Conservation (phyloP, 2,113 vertebrate species). For the Ammodytes marinus region DNA sequence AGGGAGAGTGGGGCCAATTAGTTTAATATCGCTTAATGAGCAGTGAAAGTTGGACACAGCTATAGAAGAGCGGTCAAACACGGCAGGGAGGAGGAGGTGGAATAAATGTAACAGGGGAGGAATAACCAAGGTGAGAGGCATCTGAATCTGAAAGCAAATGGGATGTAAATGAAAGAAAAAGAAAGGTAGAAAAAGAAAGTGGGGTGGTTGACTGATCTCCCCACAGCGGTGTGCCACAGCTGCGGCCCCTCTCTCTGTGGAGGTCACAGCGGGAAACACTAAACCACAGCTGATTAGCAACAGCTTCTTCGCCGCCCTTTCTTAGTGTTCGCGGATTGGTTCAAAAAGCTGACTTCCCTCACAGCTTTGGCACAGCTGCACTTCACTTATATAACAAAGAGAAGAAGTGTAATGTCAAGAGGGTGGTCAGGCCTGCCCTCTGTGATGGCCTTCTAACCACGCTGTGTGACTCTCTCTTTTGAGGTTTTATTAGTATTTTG, state of each 20-base stretch:
- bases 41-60: conserved; percentile 5
- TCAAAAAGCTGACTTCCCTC: background rate
- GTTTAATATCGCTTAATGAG: conserved; percentile 51
- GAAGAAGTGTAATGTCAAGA: conserved; percentile 4
- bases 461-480: background rate
- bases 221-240: conserved; percentile 25
- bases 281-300: conserved; percentile 64
- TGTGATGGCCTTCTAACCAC: background rate
- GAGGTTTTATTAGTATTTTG: conserved; percentile 14
- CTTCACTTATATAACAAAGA: conserved; percentile 22
- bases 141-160: background rate
- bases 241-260: conserved; percentile 48
- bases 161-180: background rate
- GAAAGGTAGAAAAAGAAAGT: conserved; percentile 15
- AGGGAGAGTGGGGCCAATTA: conserved; percentile 36
- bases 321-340: background rate
- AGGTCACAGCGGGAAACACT: conserved; percentile 62
- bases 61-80: background rate
- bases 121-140: background rate
- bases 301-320: conserved; percentile 41
- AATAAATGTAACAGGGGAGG: background rate
- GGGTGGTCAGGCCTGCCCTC: background rate
- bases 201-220: conserved; percentile 35
- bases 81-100: background rate
- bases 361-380: conserved; percentile 32